Base-by-base conservation (phyloP, 2,797 vertebrate genomes). In the Pseudotriccus pelzelni region DNA sequence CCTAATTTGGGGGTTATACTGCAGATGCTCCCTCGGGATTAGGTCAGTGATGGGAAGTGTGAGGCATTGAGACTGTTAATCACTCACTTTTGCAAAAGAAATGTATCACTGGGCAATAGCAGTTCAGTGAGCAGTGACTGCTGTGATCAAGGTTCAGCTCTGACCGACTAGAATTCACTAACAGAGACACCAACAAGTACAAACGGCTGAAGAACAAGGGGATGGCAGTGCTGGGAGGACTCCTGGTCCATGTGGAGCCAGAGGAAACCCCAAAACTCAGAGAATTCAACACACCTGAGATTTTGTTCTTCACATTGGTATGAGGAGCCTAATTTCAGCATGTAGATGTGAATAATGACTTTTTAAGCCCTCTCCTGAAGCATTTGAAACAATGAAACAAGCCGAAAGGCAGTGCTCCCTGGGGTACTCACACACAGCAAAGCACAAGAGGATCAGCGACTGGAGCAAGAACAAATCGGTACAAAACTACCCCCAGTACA, bases 41-140 rank as follows among this genome's bases (percentile, higher is more conserved):
- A 4, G 52, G 41, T 6, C 10, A 13, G 2, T 0, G 11, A 3
- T 3, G 39, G 63, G 56, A 43, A 9, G 9, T 0, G 12, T 0
- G 21, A 39, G 46, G 46, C 55, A 19, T 43, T 0, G 9, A 10
- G 14, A 1, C 24, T 7, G 14, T 1, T 59, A 62, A 28, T 30
- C 14, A 2, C 30, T 36, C 44, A 0, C 25, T 50, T 21, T 0
- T n/a, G 4, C 22, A 17, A 24, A 39, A 69, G 14, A 4, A 3
- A 9, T 4, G 12, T 36, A 2, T 24, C 14, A 7, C 1, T 4
- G 10, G 47, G 24, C 43, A 47, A 3, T 0, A 15, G 8, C 52
- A 28, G 36, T 46, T 41, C 46, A 2, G 46, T 6, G 7, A 20
- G 60, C 12, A 1, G 46, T 3, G 13, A 43, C 21, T 3, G 1